Percentiles rank a stretch among this genome's conserved stretches.
These are phyloP conservation scores for Steromphala cineraria DNA, from an alignment of 2,888 invertebrate species.

Conservation along the genomic window DNA sequence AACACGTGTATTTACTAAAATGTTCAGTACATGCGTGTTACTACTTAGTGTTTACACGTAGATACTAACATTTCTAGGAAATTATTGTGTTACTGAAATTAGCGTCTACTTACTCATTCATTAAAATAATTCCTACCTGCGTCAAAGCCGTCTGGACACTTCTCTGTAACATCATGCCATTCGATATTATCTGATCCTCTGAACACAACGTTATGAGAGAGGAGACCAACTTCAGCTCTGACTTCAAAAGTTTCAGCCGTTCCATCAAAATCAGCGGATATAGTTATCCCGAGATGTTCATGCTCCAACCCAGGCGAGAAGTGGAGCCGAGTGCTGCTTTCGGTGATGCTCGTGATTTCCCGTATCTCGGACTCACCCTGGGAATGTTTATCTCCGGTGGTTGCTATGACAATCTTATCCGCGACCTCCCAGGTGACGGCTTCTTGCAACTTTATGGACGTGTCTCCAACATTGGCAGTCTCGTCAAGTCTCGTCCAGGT, in stretches of 20 bases:
- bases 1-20: too few relatives aligned
- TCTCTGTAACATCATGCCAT: slow-evolving; percentile 66
- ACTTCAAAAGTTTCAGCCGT: slow-evolving; percentile 46
- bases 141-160: slow-evolving; percentile 71
- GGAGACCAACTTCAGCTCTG: slow-evolving; percentile 70
- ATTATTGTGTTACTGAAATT: too few relatives aligned
- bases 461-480: slow-evolving; percentile 58
- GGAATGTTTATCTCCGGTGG: slow-evolving; percentile 64
- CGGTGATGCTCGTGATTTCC: slow-evolving; percentile 55
- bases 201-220: slow-evolving; percentile 69
- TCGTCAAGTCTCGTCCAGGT: slow-evolving; percentile 65
- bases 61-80: too few relatives aligned
- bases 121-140: slow-evolving; percentile 58
- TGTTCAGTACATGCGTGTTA: too few relatives aligned
- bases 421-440: slow-evolving; percentile 38
- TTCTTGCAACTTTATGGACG: slow-evolving; percentile 46
- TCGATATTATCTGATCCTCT: slow-evolving; percentile 61
- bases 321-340: slow-evolving; percentile 61
- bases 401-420: slow-evolving; percentile 71
- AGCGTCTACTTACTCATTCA: too few relatives aligned
- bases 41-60: too few relatives aligned
- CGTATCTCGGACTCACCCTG: slow-evolving; percentile 67
- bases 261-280: slow-evolving; percentile 48
- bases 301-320: slow-evolving; percentile 53
- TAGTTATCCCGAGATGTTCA: slow-evolving; percentile 59